Evolutionary conservation across 2,888 invertebrate species (phyloP), one percentile per base, ranked within the genome.

Genomic region (Tanypteryx hageni): DNA sequence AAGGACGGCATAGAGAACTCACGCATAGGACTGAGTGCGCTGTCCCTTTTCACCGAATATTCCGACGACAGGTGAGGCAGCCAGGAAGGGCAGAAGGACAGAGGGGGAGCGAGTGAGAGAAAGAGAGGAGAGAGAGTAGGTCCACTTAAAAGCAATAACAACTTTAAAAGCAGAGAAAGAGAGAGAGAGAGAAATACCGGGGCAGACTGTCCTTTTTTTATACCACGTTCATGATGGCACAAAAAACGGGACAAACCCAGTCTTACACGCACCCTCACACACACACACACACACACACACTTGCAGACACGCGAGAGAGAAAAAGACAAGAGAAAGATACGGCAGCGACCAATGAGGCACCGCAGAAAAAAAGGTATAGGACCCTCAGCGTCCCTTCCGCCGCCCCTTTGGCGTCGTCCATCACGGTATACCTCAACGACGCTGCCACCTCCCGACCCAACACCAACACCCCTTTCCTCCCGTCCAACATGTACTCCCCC

Each of bases 101-200:
- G n/a, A n/a, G n/a, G n/a, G n/a, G n/a, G 44, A 44, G 3, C 1
- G 44, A 44, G 44, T 1, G 44, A 44, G 5, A 44, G 44, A 44
- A 5, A 44, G 44, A 44, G 44, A 5, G 5, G 44, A 44, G 44
- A 44, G 44, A 44, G 44, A 44, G 44, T 5, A 64, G 64, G 8
- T 64, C 64, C 64, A 64, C 64, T 64, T 64, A 64, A 64, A 64
- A 64, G 64, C 64, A 64, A 64, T 64, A 64, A 68, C 68, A n/a
- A 68, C n/a, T n/a, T 68, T n/a, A 68, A 22, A 44, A 44, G 44
- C 44, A 44, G 44, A 44, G 44, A 44, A 5, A 44, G 44, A 44
- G 44, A 44, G 68, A n/a, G 68, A 44, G 44, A 44, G 44, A n/a
- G 68, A 68, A 68, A 68, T 16, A n/a, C n/a, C 64, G 16, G 64